A percentile compares a stretch with the other conserved stretches of the same genome.
phyloP scores from a whole-genome alignment of 2,797 vertebrate species.

The Tolypeutes matacus region DNA sequence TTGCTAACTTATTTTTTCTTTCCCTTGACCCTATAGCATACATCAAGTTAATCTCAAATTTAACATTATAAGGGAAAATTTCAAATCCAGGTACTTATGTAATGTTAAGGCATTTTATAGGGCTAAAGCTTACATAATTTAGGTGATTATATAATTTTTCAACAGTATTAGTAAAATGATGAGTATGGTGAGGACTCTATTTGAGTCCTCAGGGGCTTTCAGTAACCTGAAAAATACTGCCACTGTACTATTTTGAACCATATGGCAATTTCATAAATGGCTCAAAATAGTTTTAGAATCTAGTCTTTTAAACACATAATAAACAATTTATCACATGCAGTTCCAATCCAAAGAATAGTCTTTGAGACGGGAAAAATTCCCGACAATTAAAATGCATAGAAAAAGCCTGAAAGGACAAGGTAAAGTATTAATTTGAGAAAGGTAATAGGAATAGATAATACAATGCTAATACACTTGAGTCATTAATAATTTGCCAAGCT shows the following conservation, averaged over 20 bases:
- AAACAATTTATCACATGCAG: background rate
- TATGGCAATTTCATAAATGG: background rate
- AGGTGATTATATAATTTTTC: slow-evolving; percentile 50
- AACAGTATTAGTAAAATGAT: background rate
- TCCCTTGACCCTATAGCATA: background rate
- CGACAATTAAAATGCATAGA: background rate
- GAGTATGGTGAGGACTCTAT: background rate
- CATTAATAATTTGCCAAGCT: slow-evolving; percentile 19
- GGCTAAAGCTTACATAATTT: background rate
- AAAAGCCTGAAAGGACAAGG: background rate
- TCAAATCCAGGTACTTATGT: background rate
- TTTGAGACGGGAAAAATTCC: slow-evolving; percentile 41
- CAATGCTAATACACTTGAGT: slow-evolving; percentile 9
- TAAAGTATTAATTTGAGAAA: slow-evolving; percentile 39
- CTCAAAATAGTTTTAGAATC: slow-evolving; percentile 41
- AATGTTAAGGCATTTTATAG: slow-evolving; percentile 37
- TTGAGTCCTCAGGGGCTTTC: background rate
- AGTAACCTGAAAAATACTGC: slow-evolving; percentile 37
- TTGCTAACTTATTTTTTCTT: slow-evolving; percentile 22
- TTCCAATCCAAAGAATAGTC: background rate
- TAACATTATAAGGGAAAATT: slow-evolving; percentile 38
- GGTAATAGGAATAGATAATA: background rate
- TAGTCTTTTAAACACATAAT: slow-evolving; percentile 32
- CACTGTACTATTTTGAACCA: background rate
- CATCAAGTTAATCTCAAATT: slow-evolving; percentile 25